A percentile compares a stretch with the other conserved stretches of the same genome.
phyloP scores from a whole-genome alignment of 2,797 vertebrate genomes.

The Hyperoplus immaculatus region DNA sequence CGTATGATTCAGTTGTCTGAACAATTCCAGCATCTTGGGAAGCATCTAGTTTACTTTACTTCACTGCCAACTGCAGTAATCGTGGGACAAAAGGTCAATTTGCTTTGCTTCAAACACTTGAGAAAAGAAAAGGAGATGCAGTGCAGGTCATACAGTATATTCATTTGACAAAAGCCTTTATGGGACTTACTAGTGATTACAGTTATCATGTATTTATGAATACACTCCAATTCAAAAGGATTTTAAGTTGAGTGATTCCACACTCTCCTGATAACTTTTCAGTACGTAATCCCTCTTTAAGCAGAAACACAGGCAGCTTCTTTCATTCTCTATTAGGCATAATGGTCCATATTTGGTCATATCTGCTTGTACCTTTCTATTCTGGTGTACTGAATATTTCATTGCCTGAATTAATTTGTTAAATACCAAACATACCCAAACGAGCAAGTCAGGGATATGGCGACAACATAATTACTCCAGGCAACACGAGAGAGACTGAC shows the following conservation, averaged over 20 bases:
- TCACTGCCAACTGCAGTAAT: slow-evolving; percentile 28
- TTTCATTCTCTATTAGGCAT: neutral
- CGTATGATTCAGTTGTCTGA: slow-evolving; percentile 32
- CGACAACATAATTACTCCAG: neutral
- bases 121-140: slow-evolving; percentile 28
- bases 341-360: slow-evolving; percentile 44
- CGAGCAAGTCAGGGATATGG: neutral
- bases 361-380: neutral
- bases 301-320: slow-evolving; percentile 13
- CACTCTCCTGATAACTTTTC: neutral
- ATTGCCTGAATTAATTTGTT: slow-evolving; percentile 11
- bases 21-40: neutral
- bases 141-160: neutral
- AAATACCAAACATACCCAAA: neutral
- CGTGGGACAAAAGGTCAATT: slow-evolving; percentile 22
- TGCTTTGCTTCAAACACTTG: slow-evolving; percentile 12
- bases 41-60: slow-evolving; percentile 35
- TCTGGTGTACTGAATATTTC: slow-evolving; percentile 1
- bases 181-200: neutral
- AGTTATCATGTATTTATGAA: neutral
- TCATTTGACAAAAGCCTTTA: neutral
- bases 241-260: neutral
- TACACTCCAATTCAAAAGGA: neutral
- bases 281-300: neutral
- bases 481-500: neutral